These are phyloP conservation scores for Gonioctena quinquepunctata DNA, from an alignment of 1,140 invertebrate species.

Conservation along the genomic window DNA sequence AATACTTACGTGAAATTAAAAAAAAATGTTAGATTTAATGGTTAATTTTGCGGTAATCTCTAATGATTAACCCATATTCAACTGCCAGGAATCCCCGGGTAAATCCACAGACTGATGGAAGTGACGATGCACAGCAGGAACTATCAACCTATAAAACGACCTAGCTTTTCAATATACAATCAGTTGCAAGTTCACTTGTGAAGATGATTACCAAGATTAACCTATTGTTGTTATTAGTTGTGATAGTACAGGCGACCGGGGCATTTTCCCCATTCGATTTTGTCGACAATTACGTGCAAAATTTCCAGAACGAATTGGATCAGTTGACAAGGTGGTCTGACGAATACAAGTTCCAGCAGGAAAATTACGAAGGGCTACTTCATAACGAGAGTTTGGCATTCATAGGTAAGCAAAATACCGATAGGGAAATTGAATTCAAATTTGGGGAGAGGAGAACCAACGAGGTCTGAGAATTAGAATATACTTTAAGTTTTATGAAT, in stretches of 20 bases:
- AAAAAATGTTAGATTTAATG: no score
- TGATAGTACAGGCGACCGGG: background rate
- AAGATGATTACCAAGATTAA: background rate
- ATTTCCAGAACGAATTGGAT: slow-evolving; percentile 18
- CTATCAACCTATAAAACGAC: background rate
- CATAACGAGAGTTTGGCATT: background rate
- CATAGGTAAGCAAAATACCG: slow-evolving; percentile 1
- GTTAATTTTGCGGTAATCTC: no score
- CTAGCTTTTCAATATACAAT: background rate
- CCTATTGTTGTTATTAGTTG: background rate
- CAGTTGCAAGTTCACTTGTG: background rate
- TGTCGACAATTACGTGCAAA: slow-evolving; percentile 24
- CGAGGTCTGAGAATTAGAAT: no score
- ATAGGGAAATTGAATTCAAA: no score
- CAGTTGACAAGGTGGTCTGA: slow-evolving; percentile 5
- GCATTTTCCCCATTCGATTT: slow-evolving; percentile 26
- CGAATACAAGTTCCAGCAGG: background rate
- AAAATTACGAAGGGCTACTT: background rate
- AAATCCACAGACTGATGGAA: background rate
- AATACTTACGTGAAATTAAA: no score
- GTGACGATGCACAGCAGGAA: background rate
- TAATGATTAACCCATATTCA: no score
- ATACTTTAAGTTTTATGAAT: no score
- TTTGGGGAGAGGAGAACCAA: no score
- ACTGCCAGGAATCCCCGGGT: background rate